These are phyloP conservation scores for Saccopteryx leptura DNA, from an alignment of 2,113 vertebrate genomes.

Conservation along the genomic window DNA sequence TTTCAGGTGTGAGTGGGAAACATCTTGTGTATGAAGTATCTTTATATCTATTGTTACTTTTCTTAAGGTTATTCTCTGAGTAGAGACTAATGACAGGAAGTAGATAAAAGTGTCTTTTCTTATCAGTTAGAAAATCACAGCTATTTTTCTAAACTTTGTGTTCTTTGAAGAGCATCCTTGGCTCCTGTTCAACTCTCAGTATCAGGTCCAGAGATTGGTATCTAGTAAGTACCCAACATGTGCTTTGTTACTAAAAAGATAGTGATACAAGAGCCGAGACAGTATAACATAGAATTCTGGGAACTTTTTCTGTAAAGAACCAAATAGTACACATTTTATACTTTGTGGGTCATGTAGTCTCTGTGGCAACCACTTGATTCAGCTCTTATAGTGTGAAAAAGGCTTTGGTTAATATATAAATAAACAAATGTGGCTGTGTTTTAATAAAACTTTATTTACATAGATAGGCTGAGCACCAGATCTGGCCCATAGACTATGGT, in stretches of 20 bases:
- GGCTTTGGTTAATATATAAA: constrained; percentile 39
- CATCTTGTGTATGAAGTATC: background rate
- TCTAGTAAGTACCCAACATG: background rate
- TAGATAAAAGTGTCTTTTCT: background rate
- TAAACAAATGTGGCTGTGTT: background rate
- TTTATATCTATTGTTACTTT: background rate
- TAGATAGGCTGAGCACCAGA: background rate
- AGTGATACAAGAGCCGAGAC: background rate
- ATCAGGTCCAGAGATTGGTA: background rate
- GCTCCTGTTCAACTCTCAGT: background rate
- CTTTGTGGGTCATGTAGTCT: background rate
- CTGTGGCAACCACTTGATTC: constrained; percentile 1
- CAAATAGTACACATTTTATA: background rate
- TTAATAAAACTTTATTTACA: constrained; percentile 41
- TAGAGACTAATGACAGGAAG: background rate
- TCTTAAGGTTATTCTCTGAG: background rate
- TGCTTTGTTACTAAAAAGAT: background rate
- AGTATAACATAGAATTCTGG: background rate
- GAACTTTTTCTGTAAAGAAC: background rate
- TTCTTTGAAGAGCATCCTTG: background rate
- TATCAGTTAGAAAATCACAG: background rate
- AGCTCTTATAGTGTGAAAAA: constrained; percentile 34
- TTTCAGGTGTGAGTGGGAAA: background rate
- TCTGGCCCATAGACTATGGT: background rate
- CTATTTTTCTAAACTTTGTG: background rate